Percentiles rank a stretch among this genome's conserved stretches.
Conservation (phyloP, 2,888 invertebrate genomes). For the Caenorhabditis sp. region DNA sequence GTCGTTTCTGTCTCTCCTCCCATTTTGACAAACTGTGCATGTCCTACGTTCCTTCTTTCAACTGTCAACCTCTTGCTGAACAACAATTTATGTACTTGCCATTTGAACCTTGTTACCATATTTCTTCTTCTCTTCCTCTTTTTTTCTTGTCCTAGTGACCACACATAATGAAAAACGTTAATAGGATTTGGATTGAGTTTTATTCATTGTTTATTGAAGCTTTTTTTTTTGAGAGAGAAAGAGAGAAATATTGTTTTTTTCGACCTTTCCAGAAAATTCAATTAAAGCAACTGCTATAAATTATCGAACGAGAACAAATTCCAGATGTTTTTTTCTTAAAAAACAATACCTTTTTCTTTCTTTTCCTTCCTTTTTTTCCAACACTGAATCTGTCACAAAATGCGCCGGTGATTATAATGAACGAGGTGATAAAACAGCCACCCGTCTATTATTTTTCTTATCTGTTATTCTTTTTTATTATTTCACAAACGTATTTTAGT, state of each 20-base stretch:
- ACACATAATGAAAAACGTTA: background rate
- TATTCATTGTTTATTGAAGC: background rate
- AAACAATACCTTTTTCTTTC: no score
- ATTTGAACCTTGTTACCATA: slow-evolving; percentile 49
- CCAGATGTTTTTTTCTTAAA: background rate
- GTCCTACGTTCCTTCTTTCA: slow-evolving; percentile 22
- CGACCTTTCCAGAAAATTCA: background rate
- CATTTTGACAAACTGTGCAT: background rate
- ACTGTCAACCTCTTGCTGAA: slow-evolving; percentile 37
- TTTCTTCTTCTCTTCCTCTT: slow-evolving; percentile 17
- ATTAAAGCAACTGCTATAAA: no score
- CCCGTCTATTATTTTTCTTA: background rate
- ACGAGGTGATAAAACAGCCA: slow-evolving; percentile 1
- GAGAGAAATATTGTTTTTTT: background rate
- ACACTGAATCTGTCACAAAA: background rate
- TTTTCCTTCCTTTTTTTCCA: background rate
- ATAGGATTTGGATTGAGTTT: background rate
- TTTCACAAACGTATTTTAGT: background rate
- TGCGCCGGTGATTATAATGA: background rate
- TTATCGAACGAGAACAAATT: no score
- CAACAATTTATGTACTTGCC: slow-evolving; percentile 6
- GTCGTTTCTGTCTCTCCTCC: background rate
- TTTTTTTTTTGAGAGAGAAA: no score
- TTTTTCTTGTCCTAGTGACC: background rate
- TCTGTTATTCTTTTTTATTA: background rate